A percentile compares a stretch with the other conserved stretches of the same genome.
Evolutionary conservation across 2,113 vertebrate species (phyloP).

Genomic region (Isurus oxyrinchus): DNA sequence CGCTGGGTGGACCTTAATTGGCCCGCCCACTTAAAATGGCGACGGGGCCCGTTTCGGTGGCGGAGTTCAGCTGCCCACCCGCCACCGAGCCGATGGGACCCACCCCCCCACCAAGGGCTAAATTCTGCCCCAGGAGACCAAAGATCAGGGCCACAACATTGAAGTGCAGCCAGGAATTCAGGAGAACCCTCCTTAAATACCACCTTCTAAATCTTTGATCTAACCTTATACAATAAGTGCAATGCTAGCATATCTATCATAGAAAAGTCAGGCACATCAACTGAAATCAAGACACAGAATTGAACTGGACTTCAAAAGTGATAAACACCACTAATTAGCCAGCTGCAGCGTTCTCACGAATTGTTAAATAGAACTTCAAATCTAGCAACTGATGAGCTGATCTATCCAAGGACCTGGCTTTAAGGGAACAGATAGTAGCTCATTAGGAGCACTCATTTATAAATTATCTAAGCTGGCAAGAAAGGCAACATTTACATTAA

Average conservation of each 20-base stretch:
- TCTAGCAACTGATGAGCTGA: background rate
- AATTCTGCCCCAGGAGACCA: too few species aligned
- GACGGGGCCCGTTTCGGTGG: too few species aligned
- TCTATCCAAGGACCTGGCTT: background rate
- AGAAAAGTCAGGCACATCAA: background rate
- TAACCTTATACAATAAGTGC: background rate
- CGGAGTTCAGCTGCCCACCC: too few species aligned
- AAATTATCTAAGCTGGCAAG: background rate
- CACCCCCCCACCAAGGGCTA: too few species aligned
- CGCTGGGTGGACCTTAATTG: too few species aligned
- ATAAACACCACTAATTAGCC: background rate
- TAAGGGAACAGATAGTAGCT: background rate
- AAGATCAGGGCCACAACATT: too few species aligned
- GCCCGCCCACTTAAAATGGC: too few species aligned
- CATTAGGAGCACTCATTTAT: constrained; percentile 5
- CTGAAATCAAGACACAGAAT: background rate
- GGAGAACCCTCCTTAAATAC: background rate
- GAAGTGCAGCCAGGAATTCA: background rate
- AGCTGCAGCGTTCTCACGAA: background rate
- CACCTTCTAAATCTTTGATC: too few species aligned
- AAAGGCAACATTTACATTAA: background rate
- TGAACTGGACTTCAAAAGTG: background rate
- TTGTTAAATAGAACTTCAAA: background rate
- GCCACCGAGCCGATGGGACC: too few species aligned
- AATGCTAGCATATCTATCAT: background rate